Base-by-base conservation (phyloP, 1,140 invertebrate genomes). In the Drosophila subobscura region DNA sequence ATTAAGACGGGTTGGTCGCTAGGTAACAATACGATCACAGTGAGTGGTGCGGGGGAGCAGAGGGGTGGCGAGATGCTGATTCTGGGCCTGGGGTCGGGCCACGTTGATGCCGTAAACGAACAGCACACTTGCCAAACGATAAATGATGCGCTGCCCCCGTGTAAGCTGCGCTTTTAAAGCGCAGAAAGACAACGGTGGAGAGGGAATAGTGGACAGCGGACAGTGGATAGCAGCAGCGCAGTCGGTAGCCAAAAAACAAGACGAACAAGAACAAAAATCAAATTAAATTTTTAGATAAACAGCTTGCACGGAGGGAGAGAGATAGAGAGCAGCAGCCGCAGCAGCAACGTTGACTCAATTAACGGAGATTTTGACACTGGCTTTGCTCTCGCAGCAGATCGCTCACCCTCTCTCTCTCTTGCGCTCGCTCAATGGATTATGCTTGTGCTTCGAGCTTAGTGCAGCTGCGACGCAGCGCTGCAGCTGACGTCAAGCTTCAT, bases 101-200 rank as follows among this genome's bases (percentile, higher is more conserved):
- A 81, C 78, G 78, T 79, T 72, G 64, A 58, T 54, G 53, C 41
- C 55, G 56, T 53, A 73, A 81, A 63, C 65, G 52, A 70, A 53
- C 37, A 42, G 44, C 58, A 49, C 72, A 57, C 47, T 57, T 60
- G 42, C 47, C 57, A 51, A 22, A 66, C 61, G 46, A 57, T 60
- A 85, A 81, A 73, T 83, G 65, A 78, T 59, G 58, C 52, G 45
- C 45, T 40, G 49, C 53, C 60, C 58, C 44, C 46, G 40, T 72
- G 66, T 59, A 79, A 79, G 56, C 72, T 79, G 79, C 76, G 76
- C 75, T 83, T 84, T 72, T 75, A 73, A 83, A 40, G 53, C 45
- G 41, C 58, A 51, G 25, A 27, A 27, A 16, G 29, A 33, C 12
- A 27, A 20, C 5, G 44, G 25, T 41, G 14, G 46, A 54, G 25